phyloP scores from a whole-genome alignment of 1,140 invertebrate species.

The Tetramorium simillimum region DNA sequence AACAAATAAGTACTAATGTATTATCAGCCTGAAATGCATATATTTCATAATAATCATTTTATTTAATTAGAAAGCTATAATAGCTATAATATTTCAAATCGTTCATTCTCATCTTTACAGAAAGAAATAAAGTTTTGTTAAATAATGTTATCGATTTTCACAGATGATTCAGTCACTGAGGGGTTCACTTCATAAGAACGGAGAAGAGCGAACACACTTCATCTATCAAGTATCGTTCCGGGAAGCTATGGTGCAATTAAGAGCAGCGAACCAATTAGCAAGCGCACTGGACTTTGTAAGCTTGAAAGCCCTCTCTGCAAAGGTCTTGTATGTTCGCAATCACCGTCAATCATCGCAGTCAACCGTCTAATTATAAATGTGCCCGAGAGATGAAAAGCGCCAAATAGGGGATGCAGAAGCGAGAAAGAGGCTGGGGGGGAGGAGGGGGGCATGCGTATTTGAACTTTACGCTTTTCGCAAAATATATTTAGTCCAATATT shows the following conservation, averaged over 20 bases:
- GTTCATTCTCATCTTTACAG: background rate
- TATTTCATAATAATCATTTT: background rate
- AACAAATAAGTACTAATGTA: background rate
- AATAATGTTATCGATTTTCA: conserved; percentile 17
- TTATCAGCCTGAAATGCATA: background rate
- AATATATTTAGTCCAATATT: background rate
- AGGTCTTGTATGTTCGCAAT: conserved; percentile 64
- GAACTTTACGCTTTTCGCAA: background rate
- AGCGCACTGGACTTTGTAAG: conserved; percentile 40
- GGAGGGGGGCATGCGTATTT: background rate
- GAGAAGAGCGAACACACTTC: conserved; percentile 5
- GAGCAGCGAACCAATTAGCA: conserved; percentile 60
- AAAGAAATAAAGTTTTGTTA: background rate
- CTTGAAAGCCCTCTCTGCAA: conserved; percentile 38
- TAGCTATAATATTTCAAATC: background rate
- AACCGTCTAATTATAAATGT: conserved; percentile 51
- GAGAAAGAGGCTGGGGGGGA: background rate
- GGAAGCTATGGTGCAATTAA: conserved; percentile 61
- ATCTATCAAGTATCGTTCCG: conserved; percentile 46
- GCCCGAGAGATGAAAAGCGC: background rate
- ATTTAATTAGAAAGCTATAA: background rate
- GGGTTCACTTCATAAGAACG: background rate
- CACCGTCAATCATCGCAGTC: conserved; percentile 13
- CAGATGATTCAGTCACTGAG: background rate
- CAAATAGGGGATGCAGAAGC: conserved; percentile 6